phyloP scores from a whole-genome alignment of 2,797 vertebrate genomes.

The Aplochiton taeniatus region DNA sequence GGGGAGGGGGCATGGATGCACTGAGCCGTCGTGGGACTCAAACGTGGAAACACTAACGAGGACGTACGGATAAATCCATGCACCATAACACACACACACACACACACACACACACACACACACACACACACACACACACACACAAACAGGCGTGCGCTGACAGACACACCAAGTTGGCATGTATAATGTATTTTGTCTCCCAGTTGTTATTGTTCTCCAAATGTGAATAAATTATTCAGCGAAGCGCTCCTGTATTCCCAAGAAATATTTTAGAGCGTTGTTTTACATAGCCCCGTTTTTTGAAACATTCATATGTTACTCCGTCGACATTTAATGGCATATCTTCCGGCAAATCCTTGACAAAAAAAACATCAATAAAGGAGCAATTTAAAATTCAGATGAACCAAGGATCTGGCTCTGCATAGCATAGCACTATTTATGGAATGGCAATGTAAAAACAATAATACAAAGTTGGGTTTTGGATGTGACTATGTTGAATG shows the following conservation, averaged over 20 bases:
- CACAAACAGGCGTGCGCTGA: constrained; percentile 46
- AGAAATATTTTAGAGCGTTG: constrained; percentile 68
- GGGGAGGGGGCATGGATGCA: no score
- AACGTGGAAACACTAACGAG: no score
- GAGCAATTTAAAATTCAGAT: constrained; percentile 63
- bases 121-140: constrained; percentile 36
- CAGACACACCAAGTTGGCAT: constrained; percentile 47
- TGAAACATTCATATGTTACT: constrained; percentile 58
- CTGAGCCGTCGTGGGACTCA: no score
- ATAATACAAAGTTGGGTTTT: constrained; percentile 39
- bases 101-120: constrained; percentile 23
- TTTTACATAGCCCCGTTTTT: constrained; percentile 61
- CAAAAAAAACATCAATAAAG: constrained; percentile 51
- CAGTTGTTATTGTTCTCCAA: constrained; percentile 70
- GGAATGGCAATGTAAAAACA: constrained; percentile 48
- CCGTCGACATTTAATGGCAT: constrained; percentile 49
- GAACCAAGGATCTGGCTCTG: constrained; percentile 37
- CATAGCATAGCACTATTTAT: constrained; percentile 23
- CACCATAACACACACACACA: not conserved
- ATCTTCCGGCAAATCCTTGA: constrained; percentile 44
- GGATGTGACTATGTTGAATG: constrained; percentile 52
- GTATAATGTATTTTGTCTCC: constrained; percentile 65
- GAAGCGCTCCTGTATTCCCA: constrained; percentile 58
- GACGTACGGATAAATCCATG: constrained; percentile 22
- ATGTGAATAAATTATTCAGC: constrained; percentile 75